Percentiles rank a stretch among this genome's conserved stretches.
Conservation (phyloP, 2,888 invertebrate genomes). For the Germaria angustata region DNA sequence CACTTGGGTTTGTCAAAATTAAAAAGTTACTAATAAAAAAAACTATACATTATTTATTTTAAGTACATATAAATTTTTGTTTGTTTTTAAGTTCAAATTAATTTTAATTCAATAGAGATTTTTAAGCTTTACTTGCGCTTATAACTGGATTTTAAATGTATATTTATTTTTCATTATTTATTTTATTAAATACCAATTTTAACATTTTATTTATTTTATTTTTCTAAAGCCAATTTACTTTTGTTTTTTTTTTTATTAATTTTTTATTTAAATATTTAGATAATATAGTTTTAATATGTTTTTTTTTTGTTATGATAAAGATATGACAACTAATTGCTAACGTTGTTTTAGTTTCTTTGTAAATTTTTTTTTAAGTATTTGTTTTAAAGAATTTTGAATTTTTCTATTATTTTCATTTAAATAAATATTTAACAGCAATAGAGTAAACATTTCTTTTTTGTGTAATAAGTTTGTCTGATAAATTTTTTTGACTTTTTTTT, state of each 20-base stretch:
- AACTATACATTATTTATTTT: constrained; percentile 26
- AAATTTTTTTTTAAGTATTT: not conserved
- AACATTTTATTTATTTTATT: constrained; percentile 58
- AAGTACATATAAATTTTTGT: not conserved
- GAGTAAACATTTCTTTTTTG: constrained; percentile 46
- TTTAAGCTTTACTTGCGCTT: constrained; percentile 62
- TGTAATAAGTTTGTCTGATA: constrained; percentile 28
- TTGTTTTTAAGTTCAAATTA: not conserved
- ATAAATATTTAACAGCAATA: constrained; percentile 62
- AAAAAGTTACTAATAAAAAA: constrained; percentile 5
- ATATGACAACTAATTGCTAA: constrained; percentile 67
- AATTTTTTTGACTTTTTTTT: constrained; percentile 10
- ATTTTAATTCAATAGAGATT: constrained; percentile 45
- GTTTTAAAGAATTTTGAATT: constrained; percentile 34
- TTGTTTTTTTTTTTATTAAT: constrained; percentile 19
- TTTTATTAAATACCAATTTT: constrained; percentile 54
- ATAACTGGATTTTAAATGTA: constrained; percentile 59
- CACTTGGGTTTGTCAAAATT: constrained; percentile 34
- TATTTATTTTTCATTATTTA: constrained; percentile 25
- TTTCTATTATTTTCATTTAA: constrained; percentile 37
- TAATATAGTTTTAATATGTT: constrained; percentile 14
- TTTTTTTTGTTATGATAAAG: constrained; percentile 61
- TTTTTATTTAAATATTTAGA: not conserved
- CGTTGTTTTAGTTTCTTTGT: constrained; percentile 36
- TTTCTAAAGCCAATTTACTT: constrained; percentile 57